Base-by-base conservation (phyloP, 2,113 vertebrate species). In the Phrynosoma platyrhinos region DNA sequence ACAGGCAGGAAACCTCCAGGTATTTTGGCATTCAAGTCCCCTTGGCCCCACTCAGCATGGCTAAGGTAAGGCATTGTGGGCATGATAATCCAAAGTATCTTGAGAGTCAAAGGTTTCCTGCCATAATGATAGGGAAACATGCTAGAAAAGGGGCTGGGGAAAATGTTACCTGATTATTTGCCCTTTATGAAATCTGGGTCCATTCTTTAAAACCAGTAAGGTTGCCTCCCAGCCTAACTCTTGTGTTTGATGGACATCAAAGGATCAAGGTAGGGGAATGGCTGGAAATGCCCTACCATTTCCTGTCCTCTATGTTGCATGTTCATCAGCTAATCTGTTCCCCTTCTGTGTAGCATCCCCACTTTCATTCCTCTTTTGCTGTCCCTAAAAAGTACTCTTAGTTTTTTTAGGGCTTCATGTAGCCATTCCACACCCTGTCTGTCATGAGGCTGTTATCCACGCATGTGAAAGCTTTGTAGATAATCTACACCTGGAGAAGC, bases 401-500 rank as follows among this genome's bases (percentile, higher is more conserved):
- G 55, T 20, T 77, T 85, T 62, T 25, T 55, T 64, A 32, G n/a
- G n/a, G 32, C 53, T 58, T 30, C 18, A 36, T 18, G 20, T 4
- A 27, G n/a, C 47, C 9, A 3, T 27, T 9, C 1, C 69, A 53
- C 72, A 66, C 27, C 16, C 27, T 72, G 3, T 16, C 68, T 27
- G 23, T 84, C 64, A 52, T 52, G 36, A 36, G 36, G 2, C 36
- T 36, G 36, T 36, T 36, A 36, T 18, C 27, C 30, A 27, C 14
- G 2, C 18, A 13, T 53, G 21, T 68, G 47, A 30, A 79, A 52
- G 58, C 25, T 68, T 78, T 47, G 36, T 58, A 32, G 79, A 76
- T 4, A 32, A 80, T 13, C 9, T 30, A 78, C 55, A 71, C 88
- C 79, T 71, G 82, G 27, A 85, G 85, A 82, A 79, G 78, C 40